Conservation (phyloP, 2,113 vertebrate genomes). For the Gymnogyps californianus region DNA sequence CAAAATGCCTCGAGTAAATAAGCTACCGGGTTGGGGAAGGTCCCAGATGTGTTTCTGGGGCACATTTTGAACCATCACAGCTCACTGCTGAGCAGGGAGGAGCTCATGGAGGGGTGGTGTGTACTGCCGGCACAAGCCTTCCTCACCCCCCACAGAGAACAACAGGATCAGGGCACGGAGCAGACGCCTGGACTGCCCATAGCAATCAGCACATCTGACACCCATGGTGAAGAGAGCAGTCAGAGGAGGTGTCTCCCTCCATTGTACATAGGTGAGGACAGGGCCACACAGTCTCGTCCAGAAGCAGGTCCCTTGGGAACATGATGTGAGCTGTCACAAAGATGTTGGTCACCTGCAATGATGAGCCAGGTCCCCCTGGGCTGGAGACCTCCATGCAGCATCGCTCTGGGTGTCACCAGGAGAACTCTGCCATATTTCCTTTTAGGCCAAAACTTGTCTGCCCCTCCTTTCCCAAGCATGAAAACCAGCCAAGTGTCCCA, state of each 20-base stretch:
- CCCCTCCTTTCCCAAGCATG: not conserved
- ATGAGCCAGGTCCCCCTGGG: not conserved
- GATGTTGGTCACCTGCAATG: not conserved
- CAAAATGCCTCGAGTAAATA: slow-evolving; percentile 55
- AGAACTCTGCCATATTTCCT: rapidly evolving
- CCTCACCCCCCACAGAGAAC: not conserved
- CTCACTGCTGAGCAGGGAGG: not conserved
- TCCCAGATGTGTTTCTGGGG: not conserved
- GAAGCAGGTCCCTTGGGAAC: not conserved
- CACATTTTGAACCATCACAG: not conserved
- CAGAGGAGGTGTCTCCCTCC: not conserved
- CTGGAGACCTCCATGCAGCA: not conserved
- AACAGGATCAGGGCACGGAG: not conserved
- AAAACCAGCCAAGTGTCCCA: not conserved
- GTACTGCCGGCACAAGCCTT: not conserved
- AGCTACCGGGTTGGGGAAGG: slow-evolving; percentile 36
- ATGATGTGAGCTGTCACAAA: not conserved
- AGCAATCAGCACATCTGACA: not conserved
- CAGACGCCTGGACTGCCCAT: rapidly evolving
- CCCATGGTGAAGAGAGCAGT: not conserved
- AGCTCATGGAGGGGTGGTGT: not conserved
- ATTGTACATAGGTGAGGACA: not conserved
- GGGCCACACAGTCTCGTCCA: not conserved
- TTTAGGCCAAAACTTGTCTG: not conserved
- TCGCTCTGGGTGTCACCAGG: not conserved